Base-by-base conservation (phyloP, 2,888 invertebrate genomes). In the Melanotus villosus region DNA sequence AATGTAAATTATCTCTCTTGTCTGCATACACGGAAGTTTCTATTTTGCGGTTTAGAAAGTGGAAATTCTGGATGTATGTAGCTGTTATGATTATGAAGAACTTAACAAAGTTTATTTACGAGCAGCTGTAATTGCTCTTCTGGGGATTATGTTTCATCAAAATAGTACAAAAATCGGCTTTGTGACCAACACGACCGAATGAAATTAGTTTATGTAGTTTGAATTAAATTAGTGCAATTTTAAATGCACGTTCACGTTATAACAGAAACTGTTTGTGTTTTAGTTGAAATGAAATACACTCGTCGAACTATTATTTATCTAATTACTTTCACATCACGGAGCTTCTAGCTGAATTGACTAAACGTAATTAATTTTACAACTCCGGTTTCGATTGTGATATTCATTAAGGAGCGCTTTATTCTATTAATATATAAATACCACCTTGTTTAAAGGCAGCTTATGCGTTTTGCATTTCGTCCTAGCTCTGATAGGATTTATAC, bases 271-370 rank as follows among this genome's bases (percentile, higher is more conserved):
- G 21, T 45, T 45, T 19, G 45, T 4, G 47, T 47, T 45, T 1
- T 21, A 45, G 45, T 21, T 21, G 16, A 21, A 45, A 45, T 45
- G 21, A 1, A 38, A 2, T 14, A 38, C 19, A 45, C 45, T 21
- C 16, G 45, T 45, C 21, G 10, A 45, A 45, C 45, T 45, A 45
- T 21, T 45, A 45, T 45, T 45, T 45, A 45, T 45, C 45, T 45
- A 47, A 23, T 47, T 47, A 26, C 10, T 26, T 47, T 21, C 45
- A 45, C 45, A 45, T 45, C 19, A 21, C 16, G 16, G 45, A 45
- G 4, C 45, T 21, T 45, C 16, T 10, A n/a, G 10, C 3, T 45
- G 21, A 21, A 45, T 45, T 45, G 45, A 45, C 2, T 10, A 0
- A 45, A 21, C 4, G 19, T 45, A 45, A 45, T 45, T 45, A 45